These are phyloP conservation scores for Eupeodes corollae DNA, from an alignment of 1,140 invertebrate species.

Conservation along the genomic window DNA sequence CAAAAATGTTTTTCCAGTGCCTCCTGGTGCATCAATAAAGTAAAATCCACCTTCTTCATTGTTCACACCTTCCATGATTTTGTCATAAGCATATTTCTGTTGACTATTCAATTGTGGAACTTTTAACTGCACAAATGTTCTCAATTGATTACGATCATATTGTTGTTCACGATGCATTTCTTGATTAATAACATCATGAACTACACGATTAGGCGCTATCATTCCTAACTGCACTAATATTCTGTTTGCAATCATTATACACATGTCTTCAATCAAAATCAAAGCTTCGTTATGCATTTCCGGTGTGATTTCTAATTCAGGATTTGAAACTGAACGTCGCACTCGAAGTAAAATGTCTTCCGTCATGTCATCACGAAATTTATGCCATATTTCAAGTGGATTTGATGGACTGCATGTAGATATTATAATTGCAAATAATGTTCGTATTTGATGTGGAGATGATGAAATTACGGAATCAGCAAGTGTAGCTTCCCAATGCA, in stretches of 20 bases:
- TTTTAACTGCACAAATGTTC: slow-evolving; percentile 7
- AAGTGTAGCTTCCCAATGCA: slow-evolving; percentile 7
- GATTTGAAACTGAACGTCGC: slow-evolving; percentile 17
- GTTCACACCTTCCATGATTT: slow-evolving; percentile 9
- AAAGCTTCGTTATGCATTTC: too few relatives aligned
- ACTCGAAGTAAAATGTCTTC: slow-evolving; percentile 20
- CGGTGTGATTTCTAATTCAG: slow-evolving; percentile 5
- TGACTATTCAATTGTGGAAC: slow-evolving; percentile 6
- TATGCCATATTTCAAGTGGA: slow-evolving; percentile 25
- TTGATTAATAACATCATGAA: slow-evolving; percentile 16
- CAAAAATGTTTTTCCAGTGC: slow-evolving; percentile 34
- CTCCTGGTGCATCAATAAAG: slow-evolving; percentile 27
- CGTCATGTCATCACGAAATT: slow-evolving; percentile 26
- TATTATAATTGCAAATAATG: slow-evolving; percentile 35
- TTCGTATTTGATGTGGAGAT: slow-evolving; percentile 17
- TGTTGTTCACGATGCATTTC: slow-evolving; percentile 15
- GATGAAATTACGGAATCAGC: slow-evolving; percentile 14
- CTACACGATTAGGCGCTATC: slow-evolving; percentile 23
- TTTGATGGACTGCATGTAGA: slow-evolving; percentile 21
- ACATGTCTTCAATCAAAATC: too few relatives aligned
- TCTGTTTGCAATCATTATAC: slow-evolving; percentile 17
- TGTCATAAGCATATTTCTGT: slow-evolving; percentile 13
- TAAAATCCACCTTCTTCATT: slow-evolving; percentile 13
- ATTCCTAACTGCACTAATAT: too few relatives aligned
- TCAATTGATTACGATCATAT: slow-evolving; percentile 15